These are phyloP conservation scores for Cyclina sinensis DNA, from an alignment of 1,140 invertebrate genomes.

Conservation along the genomic window DNA sequence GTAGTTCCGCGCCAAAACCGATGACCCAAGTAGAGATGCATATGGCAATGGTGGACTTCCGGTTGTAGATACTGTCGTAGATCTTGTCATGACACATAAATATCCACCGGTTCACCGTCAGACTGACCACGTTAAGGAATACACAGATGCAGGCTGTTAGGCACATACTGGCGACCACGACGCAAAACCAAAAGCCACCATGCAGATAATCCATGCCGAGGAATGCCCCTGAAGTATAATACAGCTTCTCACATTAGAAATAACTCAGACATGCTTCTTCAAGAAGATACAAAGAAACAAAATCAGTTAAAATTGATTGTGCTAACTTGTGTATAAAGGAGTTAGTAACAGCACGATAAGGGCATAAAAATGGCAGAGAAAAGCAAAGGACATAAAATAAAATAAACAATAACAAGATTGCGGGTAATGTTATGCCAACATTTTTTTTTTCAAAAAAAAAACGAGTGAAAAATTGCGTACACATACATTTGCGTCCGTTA, in stretches of 20 bases:
- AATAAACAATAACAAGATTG: too few relatives aligned
- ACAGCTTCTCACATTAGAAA: neutral
- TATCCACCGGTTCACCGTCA: slow-evolving; percentile 59
- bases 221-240: slow-evolving; percentile 65
- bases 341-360: too few relatives aligned
- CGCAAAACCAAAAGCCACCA: slow-evolving; percentile 30
- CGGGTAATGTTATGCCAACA: too few relatives aligned
- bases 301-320: too few relatives aligned
- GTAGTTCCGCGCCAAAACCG: slow-evolving; percentile 78
- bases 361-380: too few relatives aligned
- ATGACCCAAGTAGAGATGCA: slow-evolving; percentile 79
- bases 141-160: neutral
- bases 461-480: too few relatives aligned
- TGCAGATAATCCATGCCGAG: slow-evolving; percentile 48
- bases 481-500: too few relatives aligned
- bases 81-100: slow-evolving; percentile 38
- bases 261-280: too few relatives aligned
- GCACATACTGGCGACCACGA: slow-evolving; percentile 53
- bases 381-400: too few relatives aligned
- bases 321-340: too few relatives aligned
- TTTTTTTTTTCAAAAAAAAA: too few relatives aligned
- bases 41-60: slow-evolving; percentile 11
- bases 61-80: slow-evolving; percentile 30
- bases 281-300: too few relatives aligned
- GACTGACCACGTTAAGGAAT: neutral